Conservation (phyloP, 2,888 invertebrate genomes). For the Periphyllus acericola region DNA sequence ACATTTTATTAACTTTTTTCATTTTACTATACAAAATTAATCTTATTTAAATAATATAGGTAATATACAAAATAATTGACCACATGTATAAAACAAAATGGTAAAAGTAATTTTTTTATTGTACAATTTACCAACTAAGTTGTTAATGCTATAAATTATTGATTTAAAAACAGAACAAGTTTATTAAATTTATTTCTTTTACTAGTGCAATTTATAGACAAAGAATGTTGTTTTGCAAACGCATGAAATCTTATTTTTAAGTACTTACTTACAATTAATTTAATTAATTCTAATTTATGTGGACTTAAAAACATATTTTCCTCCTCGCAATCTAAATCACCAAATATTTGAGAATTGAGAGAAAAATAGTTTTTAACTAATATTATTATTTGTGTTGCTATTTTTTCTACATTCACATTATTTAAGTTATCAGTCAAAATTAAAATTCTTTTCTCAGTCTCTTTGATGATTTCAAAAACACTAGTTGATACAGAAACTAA, state of each 20-base stretch:
- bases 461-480: constrained; percentile 5
- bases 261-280: constrained; percentile 5
- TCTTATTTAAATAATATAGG: too few relatives aligned
- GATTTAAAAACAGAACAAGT: too few relatives aligned
- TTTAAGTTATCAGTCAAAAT: neutral
- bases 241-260: constrained; percentile 9
- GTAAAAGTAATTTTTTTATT: too few relatives aligned
- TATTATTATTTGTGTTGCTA: neutral
- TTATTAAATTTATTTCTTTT: too few relatives aligned
- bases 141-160: too few relatives aligned
- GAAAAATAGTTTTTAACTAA: constrained; percentile 25
- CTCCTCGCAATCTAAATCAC: neutral
- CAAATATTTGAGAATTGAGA: neutral
- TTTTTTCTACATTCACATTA: neutral
- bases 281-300: constrained; percentile 22
- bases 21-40: too few relatives aligned
- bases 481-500: constrained; percentile 10
- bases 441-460: constrained; percentile 4
- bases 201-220: too few relatives aligned
- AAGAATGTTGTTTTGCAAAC: too few relatives aligned
- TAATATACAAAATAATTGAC: too few relatives aligned
- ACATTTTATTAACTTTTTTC: too few relatives aligned
- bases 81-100: too few relatives aligned
- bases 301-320: neutral
- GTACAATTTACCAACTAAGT: too few relatives aligned